These are phyloP conservation scores for Phoeniculus purpureus DNA, from an alignment of 2,797 vertebrate species.

Conservation along the genomic window DNA sequence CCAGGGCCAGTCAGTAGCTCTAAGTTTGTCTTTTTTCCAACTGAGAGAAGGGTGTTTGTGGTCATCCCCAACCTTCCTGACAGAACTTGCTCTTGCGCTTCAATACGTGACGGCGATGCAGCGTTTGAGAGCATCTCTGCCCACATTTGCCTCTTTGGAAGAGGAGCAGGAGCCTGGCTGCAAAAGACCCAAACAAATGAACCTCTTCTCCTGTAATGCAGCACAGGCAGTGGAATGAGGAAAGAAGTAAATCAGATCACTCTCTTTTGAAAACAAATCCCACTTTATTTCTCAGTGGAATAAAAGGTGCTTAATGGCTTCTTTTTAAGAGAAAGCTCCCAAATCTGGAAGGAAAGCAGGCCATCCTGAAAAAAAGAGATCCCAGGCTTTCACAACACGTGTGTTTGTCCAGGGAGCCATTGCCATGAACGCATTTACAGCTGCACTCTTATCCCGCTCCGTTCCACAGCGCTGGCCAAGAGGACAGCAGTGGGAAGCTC, in stretches of 20 bases:
- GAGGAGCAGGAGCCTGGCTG: neutral
- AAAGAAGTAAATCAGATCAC: neutral
- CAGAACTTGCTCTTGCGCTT: neutral
- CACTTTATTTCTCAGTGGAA: neutral
- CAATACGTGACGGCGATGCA: neutral
- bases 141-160: neutral
- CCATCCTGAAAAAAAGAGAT: slow-evolving; percentile 28
- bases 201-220: neutral
- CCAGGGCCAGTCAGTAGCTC: neutral
- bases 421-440: slow-evolving; percentile 27
- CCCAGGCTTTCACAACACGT: neutral
- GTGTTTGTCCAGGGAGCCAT: neutral
- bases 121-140: neutral
- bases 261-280: neutral
- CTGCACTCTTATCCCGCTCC: slow-evolving; percentile 1
- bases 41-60: neutral
- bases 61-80: neutral
- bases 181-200: neutral
- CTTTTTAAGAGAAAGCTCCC: neutral
- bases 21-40: neutral
- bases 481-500: neutral
- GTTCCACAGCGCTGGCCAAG: neutral
- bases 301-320: slow-evolving; percentile 48
- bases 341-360: slow-evolving; percentile 31
- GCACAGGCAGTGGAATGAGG: neutral